phyloP scores from a whole-genome alignment of 2,888 invertebrate species.

The Bruchidius siliquastri region DNA sequence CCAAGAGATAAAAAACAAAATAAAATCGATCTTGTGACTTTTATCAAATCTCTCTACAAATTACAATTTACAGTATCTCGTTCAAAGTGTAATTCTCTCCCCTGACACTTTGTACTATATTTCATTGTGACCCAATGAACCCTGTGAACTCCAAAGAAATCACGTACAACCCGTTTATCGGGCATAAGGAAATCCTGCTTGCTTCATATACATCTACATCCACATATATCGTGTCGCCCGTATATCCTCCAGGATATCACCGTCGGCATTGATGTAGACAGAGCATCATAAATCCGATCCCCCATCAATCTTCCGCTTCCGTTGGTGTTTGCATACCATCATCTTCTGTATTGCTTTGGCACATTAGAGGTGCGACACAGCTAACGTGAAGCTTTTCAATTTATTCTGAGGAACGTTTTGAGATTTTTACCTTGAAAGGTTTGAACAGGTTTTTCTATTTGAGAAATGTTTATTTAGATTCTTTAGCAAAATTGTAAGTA shows the following conservation, averaged over 20 bases:
- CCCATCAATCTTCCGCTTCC: conserved; percentile 35
- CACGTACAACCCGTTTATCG: background rate
- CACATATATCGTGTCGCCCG: conserved; percentile 13
- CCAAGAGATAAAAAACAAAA: no score
- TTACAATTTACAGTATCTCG: no score
- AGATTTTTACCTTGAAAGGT: background rate
- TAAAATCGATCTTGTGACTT: no score
- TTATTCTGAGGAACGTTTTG: background rate
- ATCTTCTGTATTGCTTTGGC: conserved; percentile 25
- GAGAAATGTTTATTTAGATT: no score
- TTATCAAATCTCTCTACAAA: no score
- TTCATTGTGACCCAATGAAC: background rate
- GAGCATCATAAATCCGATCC: conserved; percentile 4
- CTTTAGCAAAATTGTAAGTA: no score
- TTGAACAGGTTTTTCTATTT: no score
- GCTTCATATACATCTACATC: background rate
- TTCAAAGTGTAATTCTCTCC: background rate
- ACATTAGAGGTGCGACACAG: conserved; percentile 13
- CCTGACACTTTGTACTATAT: background rate
- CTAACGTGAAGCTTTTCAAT: background rate
- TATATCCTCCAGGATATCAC: conserved; percentile 21
- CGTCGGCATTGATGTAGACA: conserved; percentile 7
- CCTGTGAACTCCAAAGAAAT: background rate
- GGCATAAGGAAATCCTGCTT: background rate
- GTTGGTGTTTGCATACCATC: conserved; percentile 32